phyloP scores from a whole-genome alignment of 2,888 invertebrate genomes.

The Orchestes rusci region DNA sequence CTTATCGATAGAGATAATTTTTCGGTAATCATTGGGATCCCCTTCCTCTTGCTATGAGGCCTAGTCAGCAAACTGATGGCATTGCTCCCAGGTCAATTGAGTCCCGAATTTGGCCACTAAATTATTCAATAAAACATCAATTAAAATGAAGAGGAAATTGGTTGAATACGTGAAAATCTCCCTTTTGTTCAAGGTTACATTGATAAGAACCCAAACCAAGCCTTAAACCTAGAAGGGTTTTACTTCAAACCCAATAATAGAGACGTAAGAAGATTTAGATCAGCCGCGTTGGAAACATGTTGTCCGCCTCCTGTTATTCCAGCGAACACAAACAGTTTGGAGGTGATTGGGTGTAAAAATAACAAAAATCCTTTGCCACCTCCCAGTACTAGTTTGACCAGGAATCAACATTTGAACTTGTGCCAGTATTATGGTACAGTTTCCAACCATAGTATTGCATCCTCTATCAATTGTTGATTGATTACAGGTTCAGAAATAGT shows the following conservation, averaged over 20 bases:
- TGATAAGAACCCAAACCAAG: slow-evolving; percentile 43
- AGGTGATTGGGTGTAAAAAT: slow-evolving; percentile 55
- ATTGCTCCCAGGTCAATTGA: too few species aligned
- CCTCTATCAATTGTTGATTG: background rate
- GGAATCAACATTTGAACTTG: slow-evolving; percentile 63
- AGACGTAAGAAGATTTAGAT: slow-evolving; percentile 59
- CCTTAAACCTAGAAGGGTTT: slow-evolving; percentile 39
- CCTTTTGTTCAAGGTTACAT: slow-evolving; percentile 42
- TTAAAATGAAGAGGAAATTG: too few species aligned
- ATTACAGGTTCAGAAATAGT: slow-evolving; percentile 59
- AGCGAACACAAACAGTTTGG: slow-evolving; percentile 76
- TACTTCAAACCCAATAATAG: slow-evolving; percentile 37
- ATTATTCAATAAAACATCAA: too few species aligned
- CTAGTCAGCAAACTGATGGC: too few species aligned
- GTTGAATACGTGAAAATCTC: too few species aligned
- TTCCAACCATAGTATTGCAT: background rate
- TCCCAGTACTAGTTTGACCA: slow-evolving; percentile 60
- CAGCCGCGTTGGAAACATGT: slow-evolving; percentile 63
- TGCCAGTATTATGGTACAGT: slow-evolving; percentile 48
- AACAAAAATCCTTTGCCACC: slow-evolving; percentile 65
- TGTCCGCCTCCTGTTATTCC: slow-evolving; percentile 62
- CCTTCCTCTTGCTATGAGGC: too few species aligned
- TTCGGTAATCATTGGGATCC: too few species aligned
- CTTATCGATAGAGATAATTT: too few species aligned
- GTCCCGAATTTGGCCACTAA: too few species aligned